Evolutionary conservation across 1,140 invertebrate genomes (phyloP), one percentile per base, ranked within the genome.

Genomic region (Drosophila ironensis): DNA sequence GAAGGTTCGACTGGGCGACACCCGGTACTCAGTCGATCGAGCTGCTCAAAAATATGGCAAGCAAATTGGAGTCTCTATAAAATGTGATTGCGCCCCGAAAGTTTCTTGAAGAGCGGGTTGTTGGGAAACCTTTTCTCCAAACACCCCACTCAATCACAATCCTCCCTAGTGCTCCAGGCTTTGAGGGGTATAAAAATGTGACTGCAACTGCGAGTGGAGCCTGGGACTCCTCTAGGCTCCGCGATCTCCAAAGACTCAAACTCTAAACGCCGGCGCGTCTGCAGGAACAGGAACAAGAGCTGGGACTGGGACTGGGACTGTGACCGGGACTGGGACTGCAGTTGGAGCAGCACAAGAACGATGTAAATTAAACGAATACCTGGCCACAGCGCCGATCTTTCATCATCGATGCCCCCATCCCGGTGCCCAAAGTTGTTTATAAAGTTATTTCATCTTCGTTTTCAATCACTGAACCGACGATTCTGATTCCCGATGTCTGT

Each of bases 291-390:
- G 56, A 57, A 19, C 57, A 25, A 25, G 14, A 57, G 38, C 50
- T 37, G 28, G 48, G 24, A 17, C 41, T 19, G 50, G 27, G 12
- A 33, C 50, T 37, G 28, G 48, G 24, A 17, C 41, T 19, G 50
- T n/a, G n/a, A n/a, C n/a, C n/a, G 27, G 12, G 12, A 12, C 30
- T 33, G 4, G 11, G 14, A 12, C 11, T 12, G 28, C 9, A 22
- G 50, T 7, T 24, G 35, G 20, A 57, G 56, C 37, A 33, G 11
- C 14, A 35, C 59, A 40, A 48, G 53, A 86, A 72, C 80, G 74
- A 86, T 86, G 80, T 86, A 86, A 86, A 86, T 86, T 86, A 80
- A 86, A 56, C 67, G 61, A 86, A 86, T 86, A 56, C 80, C 80
- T 66, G 40, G 37, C 33, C 54, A 63, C 80, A 82, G 78, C 78